Conservation (phyloP, 2,888 invertebrate species). For the Zygaena filipendulae region DNA sequence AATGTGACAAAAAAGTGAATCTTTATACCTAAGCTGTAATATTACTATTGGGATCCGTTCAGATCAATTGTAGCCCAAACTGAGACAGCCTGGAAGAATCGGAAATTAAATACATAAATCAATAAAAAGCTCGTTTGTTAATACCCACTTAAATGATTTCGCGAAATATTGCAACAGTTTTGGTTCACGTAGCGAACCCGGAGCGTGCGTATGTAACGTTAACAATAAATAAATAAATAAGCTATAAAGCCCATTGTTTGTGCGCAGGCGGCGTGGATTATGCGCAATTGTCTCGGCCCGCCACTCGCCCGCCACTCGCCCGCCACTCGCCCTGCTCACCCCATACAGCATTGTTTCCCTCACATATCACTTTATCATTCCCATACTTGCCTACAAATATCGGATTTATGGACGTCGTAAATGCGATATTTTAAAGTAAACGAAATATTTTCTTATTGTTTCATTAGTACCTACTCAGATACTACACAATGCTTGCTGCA, state of each 20-base stretch:
- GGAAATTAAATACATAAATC: constrained; percentile 27
- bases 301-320: no score
- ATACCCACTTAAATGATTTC: constrained; percentile 40
- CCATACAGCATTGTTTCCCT: constrained; percentile 22
- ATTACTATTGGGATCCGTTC: no score
- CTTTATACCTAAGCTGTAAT: no score
- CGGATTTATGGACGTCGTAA: constrained; percentile 10
- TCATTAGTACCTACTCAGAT: not conserved
- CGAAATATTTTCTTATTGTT: constrained; percentile 10
- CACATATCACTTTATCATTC: constrained; percentile 13
- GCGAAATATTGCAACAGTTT: constrained; percentile 24
- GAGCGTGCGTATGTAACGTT: no score
- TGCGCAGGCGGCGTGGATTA: constrained; percentile 43
- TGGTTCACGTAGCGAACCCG: constrained; percentile 11
- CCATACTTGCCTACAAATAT: no score
- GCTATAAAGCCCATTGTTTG: constrained; percentile 42
- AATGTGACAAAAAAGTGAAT: no score
- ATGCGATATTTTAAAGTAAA: constrained; percentile 11
- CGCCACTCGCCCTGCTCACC: no score
- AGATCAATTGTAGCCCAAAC: no score
- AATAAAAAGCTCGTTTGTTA: constrained; percentile 57
- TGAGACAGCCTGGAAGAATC: no score
- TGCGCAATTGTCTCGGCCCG: constrained; percentile 37
- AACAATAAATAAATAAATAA: no score
- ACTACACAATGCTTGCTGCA: no score